Evolutionary conservation across 2,797 vertebrate genomes (phyloP), one percentile per base, ranked within the genome.

Genomic region (Lepilemur ruficaudatus): DNA sequence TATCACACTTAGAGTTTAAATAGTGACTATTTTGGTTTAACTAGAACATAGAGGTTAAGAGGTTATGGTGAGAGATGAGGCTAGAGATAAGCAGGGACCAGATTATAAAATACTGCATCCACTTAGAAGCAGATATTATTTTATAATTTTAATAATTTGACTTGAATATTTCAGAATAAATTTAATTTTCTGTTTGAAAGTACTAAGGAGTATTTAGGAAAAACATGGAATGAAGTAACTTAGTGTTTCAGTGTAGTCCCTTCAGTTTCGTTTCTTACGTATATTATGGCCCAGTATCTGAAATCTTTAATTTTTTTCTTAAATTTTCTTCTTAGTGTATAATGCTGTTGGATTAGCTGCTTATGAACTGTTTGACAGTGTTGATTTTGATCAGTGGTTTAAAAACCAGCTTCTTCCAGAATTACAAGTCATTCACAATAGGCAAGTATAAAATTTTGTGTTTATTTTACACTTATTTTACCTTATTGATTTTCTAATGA

Each of bases 341-440:
- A 99, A 99, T 98, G 99, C 99, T 1, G 99, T 99, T 97, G 99
- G 99, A 95, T 98, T 99, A 94, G 99, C 99, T 59, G 99, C 99
- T 41, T 99, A 99, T 98, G 99, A 99, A 95, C 98, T 99, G 5
- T 99, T 99, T 98, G 99, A 99, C 98, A 99, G 99, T 79, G 99
- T 99, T 98, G 99, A 99, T 98, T 99, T 99, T 98, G 99, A 99
- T 98, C 99, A 99, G 97, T 99, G 99, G 99, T 99, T 99, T 99
- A 99, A 99, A 98, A 99, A 99, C 98, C 99, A 99, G 65, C 99
- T 99, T 46, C 98, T 99, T 87, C 99, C 99, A 89, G 99, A 99
- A 98, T 98, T 99, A 25, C 99, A 99, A 98, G 99, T 99, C 98
- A 99, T 97, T 98, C 99, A 99, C 98, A 98, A 99, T 99, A 99